Base-by-base conservation (phyloP, 2,113 vertebrate species). In the Corvus hawaiiensis region DNA sequence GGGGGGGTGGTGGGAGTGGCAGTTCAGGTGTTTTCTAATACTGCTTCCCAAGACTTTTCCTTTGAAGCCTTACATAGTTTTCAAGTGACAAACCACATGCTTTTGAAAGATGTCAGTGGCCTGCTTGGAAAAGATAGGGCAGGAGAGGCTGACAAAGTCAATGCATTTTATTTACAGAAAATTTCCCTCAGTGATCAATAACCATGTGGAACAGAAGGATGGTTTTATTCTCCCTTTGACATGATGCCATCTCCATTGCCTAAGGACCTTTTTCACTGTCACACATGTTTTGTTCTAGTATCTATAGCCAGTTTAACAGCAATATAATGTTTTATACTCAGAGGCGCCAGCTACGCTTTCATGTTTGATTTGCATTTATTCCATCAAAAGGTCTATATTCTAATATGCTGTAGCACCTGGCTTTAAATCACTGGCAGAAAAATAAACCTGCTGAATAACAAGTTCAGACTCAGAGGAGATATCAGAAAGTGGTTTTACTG, bases 101-200 rank as follows among this genome's bases (percentile, higher is more conserved):
- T 80, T 63, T 76, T 95, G 61, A 94, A 90, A 87, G 89, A 86
- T 51, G 44, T 87, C 94, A 84, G 75, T 69, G 43, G 93, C 39
- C 82, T 96, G 94, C 54, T 81, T 87, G 68, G 61, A 78, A 85
- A 89, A 96, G 94, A 97, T 82, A 97, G 97, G 91, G 69, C 33
- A 81, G 77, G 80, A 77, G 86, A 96, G 76, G 76, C 91, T 94
- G 91, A 96, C 20, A 22, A 56, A 87, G 35, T 92, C 84, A 86
- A 48, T 94, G 39, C n/a, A 97, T 79, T 96, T 96, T 97, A 78
- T 96, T 97, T 92, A 90, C 90, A 95, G 81, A 96, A 94, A 87
- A 97, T 97, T 95, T 90, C 30, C 74, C 61, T 95, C 69, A 64
- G 59, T 93, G 93, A 97, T 97, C 97, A 97, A 97, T 96, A 96